These are phyloP conservation scores for Bombus cullumanus DNA, from an alignment of 1,140 invertebrate genomes.

Conservation along the genomic window DNA sequence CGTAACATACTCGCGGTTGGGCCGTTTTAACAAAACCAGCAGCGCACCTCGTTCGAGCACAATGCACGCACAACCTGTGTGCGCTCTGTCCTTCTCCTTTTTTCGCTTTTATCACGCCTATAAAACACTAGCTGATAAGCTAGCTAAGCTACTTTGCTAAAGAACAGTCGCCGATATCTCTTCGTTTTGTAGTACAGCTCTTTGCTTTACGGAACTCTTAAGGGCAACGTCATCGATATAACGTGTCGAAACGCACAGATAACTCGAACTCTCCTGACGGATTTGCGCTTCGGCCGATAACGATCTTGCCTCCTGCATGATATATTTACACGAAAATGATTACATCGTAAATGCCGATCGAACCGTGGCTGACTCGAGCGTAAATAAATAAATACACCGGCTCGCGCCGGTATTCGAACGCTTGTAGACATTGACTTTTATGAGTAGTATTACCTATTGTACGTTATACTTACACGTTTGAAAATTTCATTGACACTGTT, in stretches of 20 bases:
- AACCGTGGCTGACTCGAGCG: no score
- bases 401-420: neutral
- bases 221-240: conserved; percentile 24
- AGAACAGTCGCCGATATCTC: conserved; percentile 10
- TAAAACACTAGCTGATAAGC: conserved; percentile 40
- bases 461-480: neutral
- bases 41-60: neutral
- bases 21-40: conserved; percentile 53
- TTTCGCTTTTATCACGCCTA: conserved; percentile 46
- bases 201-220: conserved; percentile 21
- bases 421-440: neutral
- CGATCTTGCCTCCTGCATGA: neutral
- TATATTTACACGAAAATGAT: neutral
- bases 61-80: conserved; percentile 31
- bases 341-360: neutral
- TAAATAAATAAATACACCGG: neutral
- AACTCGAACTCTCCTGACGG: neutral
- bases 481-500: neutral
- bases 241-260: conserved; percentile 1
- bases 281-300: neutral
- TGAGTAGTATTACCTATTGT: neutral
- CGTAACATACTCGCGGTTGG: conserved; percentile 47
- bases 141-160: neutral
- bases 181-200: neutral
- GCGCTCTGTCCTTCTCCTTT: neutral